Evolutionary conservation across 2,113 vertebrate species (phyloP).

Genomic region (Albula goreensis): DNA sequence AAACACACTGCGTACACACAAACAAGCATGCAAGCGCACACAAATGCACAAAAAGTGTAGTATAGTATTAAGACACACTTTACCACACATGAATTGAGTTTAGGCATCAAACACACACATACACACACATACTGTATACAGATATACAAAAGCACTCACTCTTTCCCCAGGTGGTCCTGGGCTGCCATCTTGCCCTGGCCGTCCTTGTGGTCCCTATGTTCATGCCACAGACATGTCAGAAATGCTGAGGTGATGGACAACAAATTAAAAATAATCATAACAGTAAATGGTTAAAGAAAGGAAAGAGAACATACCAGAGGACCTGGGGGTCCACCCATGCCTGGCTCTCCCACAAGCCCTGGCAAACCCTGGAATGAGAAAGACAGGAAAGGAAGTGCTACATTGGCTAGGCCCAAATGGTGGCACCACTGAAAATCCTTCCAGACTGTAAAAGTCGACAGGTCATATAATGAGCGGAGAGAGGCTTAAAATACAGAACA

Average conservation of each 20-base stretch:
- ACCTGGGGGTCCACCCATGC: slow-evolving; percentile 69
- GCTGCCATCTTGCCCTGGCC: slow-evolving; percentile 64
- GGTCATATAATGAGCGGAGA: no score
- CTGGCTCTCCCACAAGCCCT: slow-evolving; percentile 68
- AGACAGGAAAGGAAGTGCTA: not conserved
- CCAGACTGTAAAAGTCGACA: no score
- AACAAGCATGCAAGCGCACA: no score
- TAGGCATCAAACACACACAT: not conserved
- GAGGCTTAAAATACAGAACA: no score
- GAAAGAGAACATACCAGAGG: slow-evolving; percentile 60
- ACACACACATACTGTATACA: not conserved
- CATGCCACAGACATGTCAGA: not conserved
- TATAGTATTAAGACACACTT: no score
- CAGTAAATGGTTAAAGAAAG: not conserved
- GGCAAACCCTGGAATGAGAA: slow-evolving; percentile 67
- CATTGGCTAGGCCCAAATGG: no score
- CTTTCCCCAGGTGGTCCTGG: slow-evolving; percentile 67
- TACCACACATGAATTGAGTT: not conserved
- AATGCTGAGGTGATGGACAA: not conserved
- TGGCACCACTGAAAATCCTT: no score
- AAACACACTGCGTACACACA: no score
- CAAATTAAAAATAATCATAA: not conserved
- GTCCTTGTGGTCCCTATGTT: slow-evolving; percentile 72
- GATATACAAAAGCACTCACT: slow-evolving; percentile 57
- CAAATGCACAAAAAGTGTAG: no score